These are phyloP conservation scores for Hyles vespertilio DNA, from an alignment of 1,140 invertebrate genomes.

Conservation along the genomic window DNA sequence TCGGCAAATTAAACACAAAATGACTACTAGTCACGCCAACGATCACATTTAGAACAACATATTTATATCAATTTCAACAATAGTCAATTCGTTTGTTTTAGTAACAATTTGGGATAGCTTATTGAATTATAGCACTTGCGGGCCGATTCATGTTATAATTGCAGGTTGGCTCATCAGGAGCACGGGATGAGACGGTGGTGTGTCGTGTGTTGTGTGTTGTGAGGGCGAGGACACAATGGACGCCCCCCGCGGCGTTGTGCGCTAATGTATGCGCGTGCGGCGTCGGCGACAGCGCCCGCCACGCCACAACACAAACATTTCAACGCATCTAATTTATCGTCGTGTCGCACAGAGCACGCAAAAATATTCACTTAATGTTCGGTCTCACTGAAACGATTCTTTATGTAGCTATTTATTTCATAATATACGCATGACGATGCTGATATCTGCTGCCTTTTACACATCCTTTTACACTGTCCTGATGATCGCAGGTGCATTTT, in stretches of 20 bases:
- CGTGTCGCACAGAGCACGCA: constrained; percentile 57
- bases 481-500: too few species aligned
- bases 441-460: too few species aligned
- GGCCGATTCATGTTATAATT: constrained; percentile 65
- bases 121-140: constrained; percentile 18
- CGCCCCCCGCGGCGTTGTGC: constrained; percentile 64
- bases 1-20: too few species aligned
- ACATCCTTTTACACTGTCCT: too few species aligned
- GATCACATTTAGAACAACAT: too few species aligned
- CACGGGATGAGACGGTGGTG: constrained; percentile 17
- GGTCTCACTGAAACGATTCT: constrained; percentile 17
- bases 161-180: constrained; percentile 58
- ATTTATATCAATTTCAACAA: too few species aligned
- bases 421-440: too few species aligned
- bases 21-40: too few species aligned
- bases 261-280: constrained; percentile 67
- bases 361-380: constrained; percentile 64
- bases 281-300: constrained; percentile 51
- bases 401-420: not conserved
- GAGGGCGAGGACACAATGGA: constrained; percentile 61
- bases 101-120: too few species aligned
- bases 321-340: constrained; percentile 74
- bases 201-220: constrained; percentile 23
- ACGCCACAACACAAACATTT: constrained; percentile 73
- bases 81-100: too few species aligned